A percentile compares a stretch with the other conserved stretches of the same genome.
phyloP scores from a whole-genome alignment of 2,797 vertebrate genomes.

The Gymnopithys bicolor region DNA sequence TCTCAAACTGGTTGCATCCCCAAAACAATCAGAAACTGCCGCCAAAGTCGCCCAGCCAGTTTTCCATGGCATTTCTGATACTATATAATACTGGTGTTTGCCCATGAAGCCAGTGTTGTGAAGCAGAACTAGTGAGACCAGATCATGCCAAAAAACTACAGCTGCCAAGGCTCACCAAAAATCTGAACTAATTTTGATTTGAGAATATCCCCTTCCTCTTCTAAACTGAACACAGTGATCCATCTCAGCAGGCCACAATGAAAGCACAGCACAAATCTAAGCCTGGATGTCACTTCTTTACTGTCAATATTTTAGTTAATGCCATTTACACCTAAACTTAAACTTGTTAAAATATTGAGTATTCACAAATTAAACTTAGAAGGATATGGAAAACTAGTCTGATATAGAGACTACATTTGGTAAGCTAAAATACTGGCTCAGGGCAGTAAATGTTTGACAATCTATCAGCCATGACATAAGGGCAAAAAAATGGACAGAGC shows the following conservation, averaged over 20 bases:
- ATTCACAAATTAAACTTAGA: neutral
- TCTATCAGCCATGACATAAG: neutral
- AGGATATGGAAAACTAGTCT: neutral
- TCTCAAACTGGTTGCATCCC: neutral
- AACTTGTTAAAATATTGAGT: neutral
- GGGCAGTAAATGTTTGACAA: neutral
- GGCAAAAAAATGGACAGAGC: neutral
- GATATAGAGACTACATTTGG: neutral
- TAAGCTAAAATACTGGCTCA: neutral
- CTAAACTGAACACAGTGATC: neutral
- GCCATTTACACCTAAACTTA: neutral
- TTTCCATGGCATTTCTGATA: neutral
- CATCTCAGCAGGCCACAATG: neutral
- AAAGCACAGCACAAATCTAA: neutral
- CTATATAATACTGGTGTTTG: neutral
- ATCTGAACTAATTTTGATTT: neutral
- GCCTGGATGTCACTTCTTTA: neutral
- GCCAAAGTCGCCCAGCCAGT: neutral
- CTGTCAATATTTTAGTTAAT: neutral
- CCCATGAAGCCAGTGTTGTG: neutral
- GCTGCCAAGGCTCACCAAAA: neutral
- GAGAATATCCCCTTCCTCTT: neutral
- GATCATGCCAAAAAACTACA: neutral
- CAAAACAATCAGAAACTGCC: neutral
- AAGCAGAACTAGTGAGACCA: neutral